phyloP scores from a whole-genome alignment of 2,888 invertebrate genomes.

The Habroteleia sp. region DNA sequence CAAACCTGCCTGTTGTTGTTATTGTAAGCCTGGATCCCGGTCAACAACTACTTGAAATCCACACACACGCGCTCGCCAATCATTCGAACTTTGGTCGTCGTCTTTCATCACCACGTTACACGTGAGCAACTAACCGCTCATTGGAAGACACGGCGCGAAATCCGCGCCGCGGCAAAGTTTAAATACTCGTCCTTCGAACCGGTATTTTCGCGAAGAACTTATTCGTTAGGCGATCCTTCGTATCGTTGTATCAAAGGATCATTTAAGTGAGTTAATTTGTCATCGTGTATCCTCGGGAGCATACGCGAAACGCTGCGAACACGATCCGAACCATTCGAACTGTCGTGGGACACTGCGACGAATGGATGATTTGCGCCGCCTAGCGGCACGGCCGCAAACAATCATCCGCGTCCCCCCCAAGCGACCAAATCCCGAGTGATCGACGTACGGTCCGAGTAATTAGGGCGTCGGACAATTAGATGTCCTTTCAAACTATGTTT shows the following conservation, averaged over 20 bases:
- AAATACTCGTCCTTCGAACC: neutral
- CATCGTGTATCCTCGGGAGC: slow-evolving; percentile 18
- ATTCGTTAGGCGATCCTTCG: no score
- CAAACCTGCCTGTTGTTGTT: no score
- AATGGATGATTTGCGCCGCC: slow-evolving; percentile 73
- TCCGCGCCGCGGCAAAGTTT: slow-evolving; percentile 31
- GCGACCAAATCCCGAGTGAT: slow-evolving; percentile 41
- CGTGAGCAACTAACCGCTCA: slow-evolving; percentile 17
- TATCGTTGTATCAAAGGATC: no score
- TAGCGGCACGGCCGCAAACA: slow-evolving; percentile 68
- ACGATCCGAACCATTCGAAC: slow-evolving; percentile 68
- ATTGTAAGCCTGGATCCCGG: neutral
- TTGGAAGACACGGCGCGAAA: slow-evolving; percentile 1
- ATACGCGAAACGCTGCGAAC: slow-evolving; percentile 73
- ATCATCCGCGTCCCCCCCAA: slow-evolving; percentile 48
- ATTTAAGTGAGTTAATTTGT: slow-evolving; percentile 2
- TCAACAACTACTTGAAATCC: neutral
- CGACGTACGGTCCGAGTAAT: slow-evolving; percentile 42
- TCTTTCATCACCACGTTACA: slow-evolving; percentile 17
- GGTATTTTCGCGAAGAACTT: no score
- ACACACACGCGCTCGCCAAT: neutral
- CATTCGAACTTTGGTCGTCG: neutral
- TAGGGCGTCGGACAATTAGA: slow-evolving; percentile 35
- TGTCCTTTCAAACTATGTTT: slow-evolving; percentile 14
- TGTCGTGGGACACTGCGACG: slow-evolving; percentile 77